Conservation (phyloP, 2,797 vertebrate genomes). For the Phrynocephalus forsythii region DNA sequence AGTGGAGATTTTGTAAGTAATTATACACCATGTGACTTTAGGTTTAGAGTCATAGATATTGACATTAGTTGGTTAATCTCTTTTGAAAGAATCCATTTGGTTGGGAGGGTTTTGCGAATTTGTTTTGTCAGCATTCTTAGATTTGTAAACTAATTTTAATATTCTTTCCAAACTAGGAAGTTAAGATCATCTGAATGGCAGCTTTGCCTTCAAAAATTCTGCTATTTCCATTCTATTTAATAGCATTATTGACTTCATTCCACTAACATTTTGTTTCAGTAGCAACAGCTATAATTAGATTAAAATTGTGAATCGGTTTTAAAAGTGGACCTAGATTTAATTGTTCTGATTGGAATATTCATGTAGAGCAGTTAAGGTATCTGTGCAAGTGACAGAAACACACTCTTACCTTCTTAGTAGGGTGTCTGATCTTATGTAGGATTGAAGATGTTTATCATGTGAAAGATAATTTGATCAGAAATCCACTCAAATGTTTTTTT, state of each 20-base stretch:
- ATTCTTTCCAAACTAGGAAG: not conserved
- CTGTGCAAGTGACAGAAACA: not conserved
- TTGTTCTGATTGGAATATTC: not conserved
- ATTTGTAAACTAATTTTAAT: not conserved
- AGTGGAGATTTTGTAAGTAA: not conserved
- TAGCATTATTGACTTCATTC: not conserved
- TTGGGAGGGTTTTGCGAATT: not conserved
- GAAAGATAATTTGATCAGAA: not conserved
- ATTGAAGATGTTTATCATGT: not conserved
- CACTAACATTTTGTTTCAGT: not conserved
- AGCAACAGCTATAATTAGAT: not conserved
- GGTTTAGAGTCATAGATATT: not conserved
- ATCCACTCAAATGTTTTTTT: not conserved
- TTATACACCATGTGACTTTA: not conserved
- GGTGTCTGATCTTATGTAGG: not conserved
- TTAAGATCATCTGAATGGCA: not conserved
- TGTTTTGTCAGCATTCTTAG: not conserved
- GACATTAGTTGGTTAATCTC: conserved; percentile 12
- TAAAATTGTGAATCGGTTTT: not conserved
- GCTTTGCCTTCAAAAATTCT: not conserved
- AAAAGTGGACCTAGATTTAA: not conserved
- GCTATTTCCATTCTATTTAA: not conserved
- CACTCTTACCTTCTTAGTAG: not conserved
- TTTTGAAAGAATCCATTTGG: conserved; percentile 4
- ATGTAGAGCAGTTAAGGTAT: not conserved